Percentiles rank a stretch among this genome's conserved stretches.
Conservation (phyloP, 2,888 invertebrate genomes). For the Autographa pulchrina region DNA sequence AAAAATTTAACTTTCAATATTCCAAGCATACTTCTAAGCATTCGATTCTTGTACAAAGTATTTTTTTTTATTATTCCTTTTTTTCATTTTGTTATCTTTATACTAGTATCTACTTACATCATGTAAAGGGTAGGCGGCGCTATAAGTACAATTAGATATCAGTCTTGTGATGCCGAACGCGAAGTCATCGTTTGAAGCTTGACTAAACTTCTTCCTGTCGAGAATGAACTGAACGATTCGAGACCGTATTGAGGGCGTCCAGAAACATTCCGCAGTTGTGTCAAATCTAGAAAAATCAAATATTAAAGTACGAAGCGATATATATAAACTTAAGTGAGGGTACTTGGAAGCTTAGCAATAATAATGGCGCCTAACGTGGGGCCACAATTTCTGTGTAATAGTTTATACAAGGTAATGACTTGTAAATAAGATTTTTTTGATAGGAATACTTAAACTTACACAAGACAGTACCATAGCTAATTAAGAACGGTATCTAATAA, state of each 20-base stretch:
- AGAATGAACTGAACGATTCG: constrained; percentile 97
- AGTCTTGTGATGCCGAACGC: constrained; percentile 95
- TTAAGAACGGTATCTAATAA: too few relatives aligned
- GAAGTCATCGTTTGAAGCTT: constrained; percentile 91
- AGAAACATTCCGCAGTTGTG: constrained; percentile 94
- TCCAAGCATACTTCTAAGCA: too few relatives aligned
- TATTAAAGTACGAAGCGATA: background rate
- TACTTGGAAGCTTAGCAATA: too few relatives aligned
- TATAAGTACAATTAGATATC: constrained; percentile 92
- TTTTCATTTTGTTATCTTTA: background rate
- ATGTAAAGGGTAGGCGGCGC: constrained; percentile 96
- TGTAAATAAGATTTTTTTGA: too few relatives aligned
- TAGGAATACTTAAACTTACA: too few relatives aligned
- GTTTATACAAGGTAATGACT: too few relatives aligned
- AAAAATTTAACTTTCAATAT: too few relatives aligned
- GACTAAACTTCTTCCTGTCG: constrained; percentile 95
- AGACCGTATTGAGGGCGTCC: constrained; percentile 95
- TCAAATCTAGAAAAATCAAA: constrained; percentile 91
- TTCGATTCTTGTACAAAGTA: too few relatives aligned
- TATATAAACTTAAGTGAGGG: too few relatives aligned
- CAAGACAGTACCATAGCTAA: too few relatives aligned
- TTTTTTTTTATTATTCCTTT: background rate
- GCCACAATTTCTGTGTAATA: background rate
- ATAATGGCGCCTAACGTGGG: background rate
- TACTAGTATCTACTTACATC: constrained; percentile 90